Evolutionary conservation across 2,888 invertebrate genomes (phyloP).

Genomic region (Eulithis prunata): DNA sequence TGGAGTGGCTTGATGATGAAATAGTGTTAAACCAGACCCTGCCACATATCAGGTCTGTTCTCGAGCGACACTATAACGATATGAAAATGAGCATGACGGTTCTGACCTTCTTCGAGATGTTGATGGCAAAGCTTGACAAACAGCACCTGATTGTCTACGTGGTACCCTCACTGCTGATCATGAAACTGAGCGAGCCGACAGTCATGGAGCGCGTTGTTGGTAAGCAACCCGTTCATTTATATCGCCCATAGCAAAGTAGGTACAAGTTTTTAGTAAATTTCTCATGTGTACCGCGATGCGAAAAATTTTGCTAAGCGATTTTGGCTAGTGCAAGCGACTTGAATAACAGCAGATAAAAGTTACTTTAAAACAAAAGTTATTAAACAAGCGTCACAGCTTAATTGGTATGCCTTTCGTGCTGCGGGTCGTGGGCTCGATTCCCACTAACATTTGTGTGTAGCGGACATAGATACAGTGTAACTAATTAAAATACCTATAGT

Average conservation of each 20-base stretch:
- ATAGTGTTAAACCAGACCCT: conserved; percentile 20
- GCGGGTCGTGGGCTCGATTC: too few relatives aligned
- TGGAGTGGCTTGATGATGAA: conserved; percentile 31
- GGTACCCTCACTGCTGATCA: conserved; percentile 93
- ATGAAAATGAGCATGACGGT: conserved; percentile 90
- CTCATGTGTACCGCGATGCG: not conserved
- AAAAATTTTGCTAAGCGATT: conserved; percentile 7
- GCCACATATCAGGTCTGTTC: conserved; percentile 86
- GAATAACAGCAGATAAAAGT: not conserved
- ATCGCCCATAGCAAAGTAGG: not conserved
- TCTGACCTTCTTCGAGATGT: conserved; percentile 91
- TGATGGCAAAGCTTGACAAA: conserved; percentile 93
- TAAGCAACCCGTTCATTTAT: conserved; percentile 85
- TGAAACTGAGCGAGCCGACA: conserved; percentile 94
- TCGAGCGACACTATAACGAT: conserved; percentile 92
- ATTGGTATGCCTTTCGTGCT: too few relatives aligned
- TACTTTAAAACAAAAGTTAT: too few relatives aligned
- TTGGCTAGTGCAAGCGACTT: not conserved
- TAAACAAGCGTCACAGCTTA: too few relatives aligned
- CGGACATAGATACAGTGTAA: too few relatives aligned
- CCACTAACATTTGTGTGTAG: too few relatives aligned
- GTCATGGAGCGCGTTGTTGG: conserved; percentile 95
- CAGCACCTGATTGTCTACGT: conserved; percentile 95
- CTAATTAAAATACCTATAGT: too few relatives aligned
- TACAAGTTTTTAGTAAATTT: not conserved